Base-by-base conservation (phyloP, 2,888 invertebrate species). In the Eilema griseolum region DNA sequence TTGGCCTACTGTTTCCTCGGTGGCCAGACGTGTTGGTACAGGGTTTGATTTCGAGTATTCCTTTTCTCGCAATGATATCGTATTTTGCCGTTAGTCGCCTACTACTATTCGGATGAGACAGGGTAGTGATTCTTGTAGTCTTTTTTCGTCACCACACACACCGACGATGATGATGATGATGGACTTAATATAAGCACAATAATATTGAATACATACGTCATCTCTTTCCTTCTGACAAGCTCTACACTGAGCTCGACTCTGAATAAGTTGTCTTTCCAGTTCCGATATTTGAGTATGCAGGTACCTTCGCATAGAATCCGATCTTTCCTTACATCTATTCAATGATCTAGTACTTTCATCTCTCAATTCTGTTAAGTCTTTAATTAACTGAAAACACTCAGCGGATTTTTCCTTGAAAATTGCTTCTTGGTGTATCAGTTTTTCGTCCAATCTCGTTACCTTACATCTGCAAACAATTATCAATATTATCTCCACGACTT, bases 141-240 rank as follows among this genome's bases (percentile, higher is more conserved):
- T n/a, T n/a, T n/a, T n/a, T n/a, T n/a, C n/a, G n/a, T n/a, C n/a
- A n/a, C n/a, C n/a, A n/a, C n/a, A n/a, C n/a, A n/a, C n/a, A n/a
- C n/a, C n/a, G n/a, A n/a, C 41, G 14, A 16, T 16, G 14, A 41
- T 14, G 4, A 41, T 37, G 16, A 41, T 41, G 16, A 41, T 41
- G 41, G 4, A 7, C 61, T 20, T 10, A 62, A 24, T 59, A 24
- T 1, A 12, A 12, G 28, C 31, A n/a, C 23, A 7, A 16, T 24
- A 37, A 4, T 31, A n/a, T n/a, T n/a, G 3, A 41, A 64, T 60
- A 71, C 72, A 5, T 74, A 94, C 94, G 81, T 94, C 93, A 66
- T 95, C 93, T 52, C 93, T 86, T 70, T 95, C 94, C 77, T 93
- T 95, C 73, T 93, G 93, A 66, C 88, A 91, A 8, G 91, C 85